These are phyloP conservation scores for Petrolisthes manimaculis DNA, from an alignment of 2,888 invertebrate species.

Conservation along the genomic window DNA sequence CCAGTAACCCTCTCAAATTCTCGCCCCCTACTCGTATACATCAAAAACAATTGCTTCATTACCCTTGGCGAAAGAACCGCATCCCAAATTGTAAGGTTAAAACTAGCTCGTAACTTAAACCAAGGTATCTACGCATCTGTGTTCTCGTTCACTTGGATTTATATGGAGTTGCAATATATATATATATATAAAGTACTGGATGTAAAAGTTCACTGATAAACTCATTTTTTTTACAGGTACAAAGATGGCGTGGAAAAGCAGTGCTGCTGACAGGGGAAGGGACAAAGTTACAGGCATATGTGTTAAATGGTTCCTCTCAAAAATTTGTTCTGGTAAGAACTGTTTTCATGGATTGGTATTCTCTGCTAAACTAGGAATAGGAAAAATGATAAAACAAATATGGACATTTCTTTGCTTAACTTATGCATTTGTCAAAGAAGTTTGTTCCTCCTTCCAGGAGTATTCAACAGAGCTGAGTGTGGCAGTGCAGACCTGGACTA, in stretches of 20 bases:
- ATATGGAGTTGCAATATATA: neutral
- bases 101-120: neutral
- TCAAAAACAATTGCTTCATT: too few species aligned
- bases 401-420: too few species aligned
- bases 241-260: slow-evolving; percentile 19
- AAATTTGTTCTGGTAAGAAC: slow-evolving; percentile 17
- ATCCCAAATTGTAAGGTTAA: neutral
- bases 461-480: neutral
- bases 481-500: neutral
- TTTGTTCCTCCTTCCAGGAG: neutral
- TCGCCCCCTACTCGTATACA: too few species aligned
- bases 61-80: too few species aligned
- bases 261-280: slow-evolving; percentile 34
- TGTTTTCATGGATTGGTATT: neutral
- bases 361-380: neutral
- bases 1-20: too few species aligned
- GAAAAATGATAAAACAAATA: too few species aligned
- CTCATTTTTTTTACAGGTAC: neutral
- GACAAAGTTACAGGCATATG: slow-evolving; percentile 14
- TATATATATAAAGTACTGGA: neutral
- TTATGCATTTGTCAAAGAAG: too few species aligned
- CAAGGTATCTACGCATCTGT: neutral
- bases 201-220: too few species aligned
- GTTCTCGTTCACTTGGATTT: neutral
- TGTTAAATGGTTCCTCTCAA: slow-evolving; percentile 19